Base-by-base conservation (phyloP, 2,113 vertebrate genomes). In the Mellivora capensis region DNA sequence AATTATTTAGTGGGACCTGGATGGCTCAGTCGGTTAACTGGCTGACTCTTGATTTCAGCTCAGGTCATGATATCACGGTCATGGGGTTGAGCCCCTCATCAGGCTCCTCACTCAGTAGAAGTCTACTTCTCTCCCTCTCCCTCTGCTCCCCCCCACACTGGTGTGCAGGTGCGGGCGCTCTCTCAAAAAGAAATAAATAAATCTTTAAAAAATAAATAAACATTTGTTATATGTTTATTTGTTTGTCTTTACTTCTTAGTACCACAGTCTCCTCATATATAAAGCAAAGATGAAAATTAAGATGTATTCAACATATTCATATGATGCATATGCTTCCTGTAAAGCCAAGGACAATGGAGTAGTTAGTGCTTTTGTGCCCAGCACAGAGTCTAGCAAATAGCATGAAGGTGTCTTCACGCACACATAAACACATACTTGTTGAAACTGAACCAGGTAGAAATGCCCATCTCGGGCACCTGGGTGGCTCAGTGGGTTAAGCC, bases 261-360 rank as follows among this genome's bases (percentile, higher is more conserved):
- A 13, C 14, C 57, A 69, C 2, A 85, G 27, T 81, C 17, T 57
- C 39, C 57, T 93, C 21, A 44, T 57, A 47, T 71, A 71, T 42
- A 76, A 79, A 89, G 39, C 42, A 12, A 62, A 61, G 47, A 47
- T 62, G 74, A 89, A 87, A 84, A 72, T 79, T 93, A 87, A 31
- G 61, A 62, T 74, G 47, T 8, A n/a, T 42, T 52, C 61, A 81
- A 97, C 94, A 85, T 64, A n/a, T 34, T 12, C 57, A 39, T 61
- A 39, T 34, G 29, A 64, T 69, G 27, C 8, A 3, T 10, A n/a
- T 57, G 57, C 37, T 87, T 29, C 47, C 87, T 74, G 1, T 54
- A 74, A 95, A 47, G 11, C 21, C 83, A 81, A 6, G 21, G 34
- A 54, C 0, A 2, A 9, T 54, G 25, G 23, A 49, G 4, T 31